These are phyloP conservation scores for Aphelinus atriplicis DNA, from an alignment of 1,140 invertebrate species.

Conservation along the genomic window DNA sequence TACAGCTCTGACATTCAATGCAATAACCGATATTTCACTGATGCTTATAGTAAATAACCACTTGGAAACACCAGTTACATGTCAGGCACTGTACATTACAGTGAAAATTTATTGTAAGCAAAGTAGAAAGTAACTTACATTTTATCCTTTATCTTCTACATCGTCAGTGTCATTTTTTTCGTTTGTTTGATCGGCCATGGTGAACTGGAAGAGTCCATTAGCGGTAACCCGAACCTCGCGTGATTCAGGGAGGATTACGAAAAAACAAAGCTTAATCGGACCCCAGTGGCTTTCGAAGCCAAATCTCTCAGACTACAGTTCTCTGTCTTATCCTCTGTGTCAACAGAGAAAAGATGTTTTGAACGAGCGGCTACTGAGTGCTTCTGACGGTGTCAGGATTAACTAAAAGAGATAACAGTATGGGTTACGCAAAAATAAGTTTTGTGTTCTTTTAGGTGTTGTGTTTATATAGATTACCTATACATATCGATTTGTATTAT, in stretches of 20 bases:
- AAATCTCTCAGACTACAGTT: neutral
- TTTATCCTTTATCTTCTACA: neutral
- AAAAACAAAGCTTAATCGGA: constrained; percentile 15
- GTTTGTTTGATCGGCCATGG: neutral
- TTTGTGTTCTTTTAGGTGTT: too few species aligned
- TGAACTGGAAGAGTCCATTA: constrained; percentile 8
- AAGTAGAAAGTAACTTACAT: neutral
- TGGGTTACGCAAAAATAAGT: too few species aligned
- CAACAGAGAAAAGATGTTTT: neutral
- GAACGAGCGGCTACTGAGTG: neutral
- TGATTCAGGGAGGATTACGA: neutral
- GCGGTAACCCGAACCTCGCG: constrained; percentile 15
- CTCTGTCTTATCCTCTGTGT: neutral
- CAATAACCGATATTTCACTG: too few species aligned
- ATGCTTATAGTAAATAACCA: too few species aligned
- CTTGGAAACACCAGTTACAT: too few species aligned
- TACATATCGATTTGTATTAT: too few species aligned
- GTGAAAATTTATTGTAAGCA: too few species aligned
- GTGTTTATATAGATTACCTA: too few species aligned
- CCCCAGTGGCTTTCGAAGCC: neutral
- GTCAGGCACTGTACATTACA: too few species aligned
- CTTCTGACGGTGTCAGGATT: too few species aligned
- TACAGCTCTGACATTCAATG: too few species aligned
- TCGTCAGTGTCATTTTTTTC: neutral
- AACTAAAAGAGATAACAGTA: too few species aligned